phyloP scores from a whole-genome alignment of 1,140 invertebrate genomes.

The Caenorhabditis latens region DNA sequence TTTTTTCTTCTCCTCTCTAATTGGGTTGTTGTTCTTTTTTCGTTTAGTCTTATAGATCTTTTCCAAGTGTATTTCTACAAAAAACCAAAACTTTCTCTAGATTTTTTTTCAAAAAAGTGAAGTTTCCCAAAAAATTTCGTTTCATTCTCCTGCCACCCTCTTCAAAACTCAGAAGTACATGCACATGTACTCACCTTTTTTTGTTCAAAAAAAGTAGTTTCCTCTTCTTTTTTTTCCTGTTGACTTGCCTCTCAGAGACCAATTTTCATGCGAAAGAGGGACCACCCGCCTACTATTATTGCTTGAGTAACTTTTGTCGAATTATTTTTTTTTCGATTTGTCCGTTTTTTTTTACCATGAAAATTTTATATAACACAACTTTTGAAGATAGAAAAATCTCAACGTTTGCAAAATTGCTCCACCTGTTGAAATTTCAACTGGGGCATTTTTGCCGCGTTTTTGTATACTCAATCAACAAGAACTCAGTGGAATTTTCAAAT shows the following conservation, averaged over 20 bases:
- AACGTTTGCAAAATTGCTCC: too few relatives aligned
- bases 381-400: too few relatives aligned
- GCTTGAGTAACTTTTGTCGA: slow-evolving; percentile 29
- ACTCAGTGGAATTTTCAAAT: not conserved
- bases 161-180: not conserved
- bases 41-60: too few relatives aligned
- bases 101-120: not conserved
- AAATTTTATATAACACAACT: too few relatives aligned
- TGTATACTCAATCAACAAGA: too few relatives aligned
- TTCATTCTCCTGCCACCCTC: too few relatives aligned
- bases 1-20: not conserved
- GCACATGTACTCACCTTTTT: not conserved
- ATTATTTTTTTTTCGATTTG: not conserved
- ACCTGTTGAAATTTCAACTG: too few relatives aligned
- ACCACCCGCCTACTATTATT: slow-evolving; percentile 39
- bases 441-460: too few relatives aligned
- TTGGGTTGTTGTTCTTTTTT: too few relatives aligned
- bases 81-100: not conserved
- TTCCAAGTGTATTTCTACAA: too few relatives aligned
- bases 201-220: slow-evolving; percentile 1
- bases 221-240: not conserved
- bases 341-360: not conserved
- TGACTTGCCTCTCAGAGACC: slow-evolving; percentile 7
- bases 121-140: not conserved
- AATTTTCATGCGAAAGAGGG: not conserved